Evolutionary conservation across 2,113 vertebrate species (phyloP).

Genomic region (Podarcis cretensis): DNA sequence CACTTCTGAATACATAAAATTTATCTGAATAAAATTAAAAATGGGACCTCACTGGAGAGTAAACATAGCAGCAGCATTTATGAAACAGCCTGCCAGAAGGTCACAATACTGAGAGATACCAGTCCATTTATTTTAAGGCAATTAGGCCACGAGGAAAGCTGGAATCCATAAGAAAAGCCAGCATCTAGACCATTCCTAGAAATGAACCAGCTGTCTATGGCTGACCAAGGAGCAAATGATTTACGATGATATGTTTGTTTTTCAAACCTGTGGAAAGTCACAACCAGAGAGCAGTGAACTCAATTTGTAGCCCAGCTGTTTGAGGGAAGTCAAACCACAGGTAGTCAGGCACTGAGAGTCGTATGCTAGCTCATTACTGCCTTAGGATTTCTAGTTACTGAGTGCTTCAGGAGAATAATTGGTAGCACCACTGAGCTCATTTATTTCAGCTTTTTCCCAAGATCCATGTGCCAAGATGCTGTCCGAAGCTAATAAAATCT

Average conservation of each 20-base stretch:
- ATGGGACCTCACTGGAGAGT: not conserved
- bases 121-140: not conserved
- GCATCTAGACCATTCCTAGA: not conserved
- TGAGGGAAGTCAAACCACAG: not conserved
- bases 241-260: not conserved
- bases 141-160: not conserved
- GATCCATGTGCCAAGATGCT: not conserved
- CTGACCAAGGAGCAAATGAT: not conserved
- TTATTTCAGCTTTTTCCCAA: not conserved
- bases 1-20: too few relatives aligned
- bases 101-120: not conserved
- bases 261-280: not conserved
- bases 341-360: not conserved
- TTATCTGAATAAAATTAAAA: too few relatives aligned
- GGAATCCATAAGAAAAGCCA: not conserved
- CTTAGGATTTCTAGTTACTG: not conserved
- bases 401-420: not conserved
- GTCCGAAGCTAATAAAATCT: not conserved
- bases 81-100: not conserved
- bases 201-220: not conserved
- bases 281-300: not conserved
- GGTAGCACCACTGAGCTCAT: not conserved
- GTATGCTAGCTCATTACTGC: not conserved
- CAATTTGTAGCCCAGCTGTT: not conserved
- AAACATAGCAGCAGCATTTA: not conserved